Evolutionary conservation across 2,888 invertebrate species (phyloP), one percentile per base, ranked within the genome.

Genomic region (Dorcus hopei): DNA sequence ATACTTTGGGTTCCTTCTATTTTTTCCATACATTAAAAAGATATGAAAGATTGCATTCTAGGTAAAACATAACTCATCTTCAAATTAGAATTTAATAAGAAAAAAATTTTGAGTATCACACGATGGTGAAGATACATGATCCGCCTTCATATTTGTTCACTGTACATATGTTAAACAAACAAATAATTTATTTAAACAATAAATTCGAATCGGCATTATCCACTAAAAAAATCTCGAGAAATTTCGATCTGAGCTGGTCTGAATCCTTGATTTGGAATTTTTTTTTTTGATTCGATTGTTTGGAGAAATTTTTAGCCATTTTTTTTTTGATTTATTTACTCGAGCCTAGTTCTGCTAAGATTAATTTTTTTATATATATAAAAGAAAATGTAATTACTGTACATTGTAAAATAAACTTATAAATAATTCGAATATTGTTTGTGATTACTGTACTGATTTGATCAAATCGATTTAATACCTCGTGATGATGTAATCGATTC

Each of bases 341-440:
- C n/a, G 41, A 41, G 41, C 41, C 23, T 45, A 33, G 26, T 33
- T 33, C 9, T 45, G 23, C 41, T 45, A 19, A 16, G 45, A 19
- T 19, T 45, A 45, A 45, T 47, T 54, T 55, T 50, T 39, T 48
- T 54, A 45, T 47, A 49, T 58, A 49, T 51, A 49, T 58, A 54
- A 48, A 54, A 58, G 19, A 49, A 52, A 52, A 57, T 41, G 47
- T 45, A 54, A 38, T 11, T 43, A 38, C 26, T 56, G 56, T 56
- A 56, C 38, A 56, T 56, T 49, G 38, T 56, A 50, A 43, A 56
- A 45, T 52, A 58, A 59, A 55, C 52, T 52, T 55, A 55, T 55
- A 59, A 47, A 58, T 50, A 40, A 33, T 33, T 33, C 26, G 65
- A 73, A 70, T 51, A 54, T 54, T 59, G 41, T 26, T 45, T 45